Percentiles rank a stretch among this genome's conserved stretches.
phyloP scores from a whole-genome alignment of 2,113 vertebrate species.

The Channa argus region DNA sequence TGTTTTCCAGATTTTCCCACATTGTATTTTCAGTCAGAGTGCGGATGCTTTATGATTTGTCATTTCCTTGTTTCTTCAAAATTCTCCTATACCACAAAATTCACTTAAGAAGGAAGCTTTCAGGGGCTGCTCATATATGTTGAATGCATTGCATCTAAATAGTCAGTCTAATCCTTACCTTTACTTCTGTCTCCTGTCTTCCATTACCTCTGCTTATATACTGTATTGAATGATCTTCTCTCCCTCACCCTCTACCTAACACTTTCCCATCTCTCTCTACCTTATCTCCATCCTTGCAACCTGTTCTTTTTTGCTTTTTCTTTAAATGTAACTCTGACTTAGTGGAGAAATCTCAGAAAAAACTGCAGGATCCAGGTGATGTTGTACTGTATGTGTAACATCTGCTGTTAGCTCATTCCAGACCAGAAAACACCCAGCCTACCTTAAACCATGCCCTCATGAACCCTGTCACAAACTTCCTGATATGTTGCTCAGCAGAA shows the following conservation, averaged over 20 bases:
- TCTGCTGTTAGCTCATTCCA: conserved; percentile 78
- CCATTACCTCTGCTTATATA: not conserved
- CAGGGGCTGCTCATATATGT: conserved; percentile 21
- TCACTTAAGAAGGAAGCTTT: not conserved
- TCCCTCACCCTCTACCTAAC: conserved; percentile 56
- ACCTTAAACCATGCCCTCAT: conserved; percentile 52
- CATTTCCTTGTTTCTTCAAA: not conserved
- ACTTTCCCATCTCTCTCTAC: conserved; percentile 81
- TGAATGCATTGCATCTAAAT: conserved; percentile 22
- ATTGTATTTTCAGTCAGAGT: conserved; percentile 4
- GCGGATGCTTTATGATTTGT: conserved; percentile 6
- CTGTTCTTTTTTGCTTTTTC: conserved; percentile 29
- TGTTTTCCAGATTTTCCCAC: not conserved
- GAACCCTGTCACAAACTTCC: conserved; percentile 57
- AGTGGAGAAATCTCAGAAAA: conserved; percentile 86
- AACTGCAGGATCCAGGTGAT: conserved; percentile 95
- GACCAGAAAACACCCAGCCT: conserved; percentile 75
- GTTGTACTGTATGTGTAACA: conserved; percentile 89
- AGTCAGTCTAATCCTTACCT: conserved; percentile 8
- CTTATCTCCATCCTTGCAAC: conserved; percentile 66
- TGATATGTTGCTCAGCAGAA: conserved; percentile 14
- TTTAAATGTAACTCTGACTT: conserved; percentile 41
- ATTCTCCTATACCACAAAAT: not conserved
- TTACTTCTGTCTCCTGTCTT: conserved; percentile 19
- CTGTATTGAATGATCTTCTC: conserved; percentile 42